These are phyloP conservation scores for Tor tambroides DNA, from an alignment of 2,113 vertebrate genomes.

Conservation along the genomic window DNA sequence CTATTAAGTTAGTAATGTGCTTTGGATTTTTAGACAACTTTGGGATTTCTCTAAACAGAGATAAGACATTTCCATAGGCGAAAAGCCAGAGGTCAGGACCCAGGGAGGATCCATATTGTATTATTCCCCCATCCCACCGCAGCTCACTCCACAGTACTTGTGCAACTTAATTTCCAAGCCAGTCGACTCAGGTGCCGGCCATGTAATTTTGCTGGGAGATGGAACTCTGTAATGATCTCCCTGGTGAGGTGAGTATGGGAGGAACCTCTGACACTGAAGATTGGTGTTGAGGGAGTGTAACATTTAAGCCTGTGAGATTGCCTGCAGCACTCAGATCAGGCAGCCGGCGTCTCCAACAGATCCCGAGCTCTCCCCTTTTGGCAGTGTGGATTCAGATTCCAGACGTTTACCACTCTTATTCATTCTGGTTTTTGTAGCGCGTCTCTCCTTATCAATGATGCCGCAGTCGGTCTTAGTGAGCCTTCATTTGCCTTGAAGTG, in stretches of 20 bases:
- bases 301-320: conserved; percentile 55
- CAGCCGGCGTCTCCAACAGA: background rate
- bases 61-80: conserved; percentile 34
- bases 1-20: background rate
- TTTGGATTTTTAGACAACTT: conserved; percentile 7
- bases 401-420: conserved; percentile 25
- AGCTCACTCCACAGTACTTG: background rate
- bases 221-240: conserved; percentile 59
- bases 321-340: conserved; percentile 35
- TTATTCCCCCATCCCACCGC: background rate
- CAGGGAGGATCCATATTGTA: conserved; percentile 17
- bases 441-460: conserved; percentile 12
- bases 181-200: background rate
- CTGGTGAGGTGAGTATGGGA: conserved; percentile 48
- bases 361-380: background rate
- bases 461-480: background rate
- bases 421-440: background rate
- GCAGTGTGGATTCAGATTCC: conserved; percentile 7
- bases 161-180: conserved; percentile 51
- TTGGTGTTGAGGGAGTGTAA: conserved; percentile 54
- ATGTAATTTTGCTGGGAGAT: conserved; percentile 53
- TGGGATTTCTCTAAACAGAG: background rate
- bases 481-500: conserved; percentile 10
- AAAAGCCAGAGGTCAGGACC: conserved; percentile 29
- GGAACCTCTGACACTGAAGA: conserved; percentile 51